Percentiles rank a stretch among this genome's conserved stretches.
phyloP scores from a whole-genome alignment of 2,113 vertebrate genomes.

The Etheostoma cragini region DNA sequence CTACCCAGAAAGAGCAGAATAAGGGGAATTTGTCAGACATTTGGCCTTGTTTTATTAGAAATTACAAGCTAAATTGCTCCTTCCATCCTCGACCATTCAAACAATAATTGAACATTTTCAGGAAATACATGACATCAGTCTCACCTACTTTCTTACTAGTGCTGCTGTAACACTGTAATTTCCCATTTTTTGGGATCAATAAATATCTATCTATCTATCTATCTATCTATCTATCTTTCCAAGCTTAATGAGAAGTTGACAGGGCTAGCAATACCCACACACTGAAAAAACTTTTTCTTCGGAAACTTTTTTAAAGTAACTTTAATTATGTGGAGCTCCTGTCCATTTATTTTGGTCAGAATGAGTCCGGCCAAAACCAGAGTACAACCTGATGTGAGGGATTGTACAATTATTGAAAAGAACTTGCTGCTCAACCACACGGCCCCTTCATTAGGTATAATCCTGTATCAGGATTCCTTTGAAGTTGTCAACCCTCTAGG shows the following conservation, averaged over 20 bases:
- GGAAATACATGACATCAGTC: not conserved
- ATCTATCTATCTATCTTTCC: too few species aligned
- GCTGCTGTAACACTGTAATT: too few species aligned
- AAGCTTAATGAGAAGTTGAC: too few species aligned
- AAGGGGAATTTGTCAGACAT: not conserved
- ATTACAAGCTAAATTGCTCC: not conserved
- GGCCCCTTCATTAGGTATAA: too few species aligned
- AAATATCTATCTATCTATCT: too few species aligned
- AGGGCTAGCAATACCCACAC: not conserved
- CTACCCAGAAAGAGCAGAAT: not conserved
- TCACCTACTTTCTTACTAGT: not conserved
- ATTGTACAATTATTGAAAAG: too few species aligned
- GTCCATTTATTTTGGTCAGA: not conserved
- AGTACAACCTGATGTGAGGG: not conserved
- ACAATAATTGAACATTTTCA: not conserved
- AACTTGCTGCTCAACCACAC: too few species aligned
- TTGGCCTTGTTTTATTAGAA: not conserved
- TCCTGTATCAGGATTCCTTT: too few species aligned
- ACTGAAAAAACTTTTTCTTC: not conserved
- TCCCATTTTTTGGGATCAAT: too few species aligned
- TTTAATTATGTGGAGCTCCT: not conserved
- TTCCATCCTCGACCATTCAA: not conserved
- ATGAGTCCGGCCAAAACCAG: not conserved
- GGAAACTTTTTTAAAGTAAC: not conserved
- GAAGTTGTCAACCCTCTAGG: too few species aligned